phyloP scores from a whole-genome alignment of 2,113 vertebrate species.

The Mixornis gularis region DNA sequence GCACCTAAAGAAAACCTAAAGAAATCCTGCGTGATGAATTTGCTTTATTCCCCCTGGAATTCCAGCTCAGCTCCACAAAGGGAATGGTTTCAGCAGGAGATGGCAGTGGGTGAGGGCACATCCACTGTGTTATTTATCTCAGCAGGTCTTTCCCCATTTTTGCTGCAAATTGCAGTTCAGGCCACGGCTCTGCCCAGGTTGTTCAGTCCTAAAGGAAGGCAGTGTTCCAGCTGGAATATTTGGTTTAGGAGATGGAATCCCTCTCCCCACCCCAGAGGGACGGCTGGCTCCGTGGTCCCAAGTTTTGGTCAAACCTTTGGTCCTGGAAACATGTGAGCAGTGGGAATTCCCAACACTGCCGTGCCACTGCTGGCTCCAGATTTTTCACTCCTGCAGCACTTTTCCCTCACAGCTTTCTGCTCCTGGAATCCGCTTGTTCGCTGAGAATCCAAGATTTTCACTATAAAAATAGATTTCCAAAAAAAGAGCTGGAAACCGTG shows the following conservation, averaged over 20 bases:
- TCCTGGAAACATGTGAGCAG: neutral
- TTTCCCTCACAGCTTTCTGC: neutral
- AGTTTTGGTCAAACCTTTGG: neutral
- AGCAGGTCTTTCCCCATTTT: neutral
- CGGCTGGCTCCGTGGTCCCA: neutral
- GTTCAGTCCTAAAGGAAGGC: neutral
- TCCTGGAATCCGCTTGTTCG: neutral
- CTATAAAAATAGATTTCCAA: neutral
- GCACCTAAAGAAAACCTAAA: neutral
- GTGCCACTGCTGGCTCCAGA: neutral
- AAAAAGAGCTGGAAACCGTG: neutral
- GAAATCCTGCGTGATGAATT: neutral
- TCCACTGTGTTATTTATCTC: neutral
- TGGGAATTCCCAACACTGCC: neutral
- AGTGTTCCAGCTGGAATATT: neutral
- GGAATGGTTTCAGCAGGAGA: neutral
- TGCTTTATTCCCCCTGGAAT: neutral
- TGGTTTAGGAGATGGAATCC: neutral
- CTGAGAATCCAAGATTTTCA: neutral
- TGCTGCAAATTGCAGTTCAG: neutral
- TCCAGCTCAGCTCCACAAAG: neutral
- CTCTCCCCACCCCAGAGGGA: neutral
- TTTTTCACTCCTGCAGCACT: rapidly evolving
- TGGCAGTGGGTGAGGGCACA: neutral
- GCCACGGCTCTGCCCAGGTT: neutral